Percentiles rank a stretch among this genome's conserved stretches.
Evolutionary conservation across 2,888 invertebrate genomes (phyloP).

Genomic region (Leptopilina drosophilae): DNA sequence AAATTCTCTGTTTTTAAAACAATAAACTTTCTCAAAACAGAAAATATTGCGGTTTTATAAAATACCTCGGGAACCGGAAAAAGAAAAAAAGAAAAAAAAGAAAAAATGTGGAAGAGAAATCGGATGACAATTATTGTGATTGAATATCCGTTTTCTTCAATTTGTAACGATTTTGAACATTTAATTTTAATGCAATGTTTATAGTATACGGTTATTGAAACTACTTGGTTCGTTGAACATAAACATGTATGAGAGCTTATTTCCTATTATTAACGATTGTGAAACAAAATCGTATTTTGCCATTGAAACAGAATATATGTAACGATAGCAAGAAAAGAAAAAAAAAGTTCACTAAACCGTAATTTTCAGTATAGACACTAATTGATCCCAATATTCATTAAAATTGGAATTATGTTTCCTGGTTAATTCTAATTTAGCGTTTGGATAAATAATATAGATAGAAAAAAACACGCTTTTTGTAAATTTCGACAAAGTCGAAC

Average conservation of each 20-base stretch:
- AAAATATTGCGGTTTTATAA: no score
- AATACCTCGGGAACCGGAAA: conserved; percentile 1
- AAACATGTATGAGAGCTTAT: not conserved
- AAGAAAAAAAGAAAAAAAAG: not conserved
- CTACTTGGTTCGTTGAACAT: not conserved
- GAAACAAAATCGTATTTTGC: conserved; percentile 4
- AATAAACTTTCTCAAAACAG: no score
- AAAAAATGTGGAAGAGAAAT: not conserved
- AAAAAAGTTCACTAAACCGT: not conserved
- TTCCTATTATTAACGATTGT: not conserved
- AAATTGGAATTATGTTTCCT: not conserved
- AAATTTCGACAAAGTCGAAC: no score
- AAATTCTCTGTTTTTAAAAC: no score
- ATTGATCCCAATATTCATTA: not conserved
- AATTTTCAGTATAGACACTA: not conserved
- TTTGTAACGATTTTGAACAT: not conserved
- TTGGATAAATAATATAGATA: no score
- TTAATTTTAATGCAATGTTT: conserved; percentile 13
- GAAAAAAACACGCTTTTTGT: no score
- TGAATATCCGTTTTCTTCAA: conserved; percentile 13
- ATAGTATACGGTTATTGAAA: not conserved
- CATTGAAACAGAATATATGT: not conserved
- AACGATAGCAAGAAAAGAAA: not conserved
- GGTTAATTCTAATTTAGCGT: no score
- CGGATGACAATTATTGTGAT: conserved; percentile 27